Evolutionary conservation across 2,797 vertebrate genomes (phyloP).

Genomic region (Acomys russatus): DNA sequence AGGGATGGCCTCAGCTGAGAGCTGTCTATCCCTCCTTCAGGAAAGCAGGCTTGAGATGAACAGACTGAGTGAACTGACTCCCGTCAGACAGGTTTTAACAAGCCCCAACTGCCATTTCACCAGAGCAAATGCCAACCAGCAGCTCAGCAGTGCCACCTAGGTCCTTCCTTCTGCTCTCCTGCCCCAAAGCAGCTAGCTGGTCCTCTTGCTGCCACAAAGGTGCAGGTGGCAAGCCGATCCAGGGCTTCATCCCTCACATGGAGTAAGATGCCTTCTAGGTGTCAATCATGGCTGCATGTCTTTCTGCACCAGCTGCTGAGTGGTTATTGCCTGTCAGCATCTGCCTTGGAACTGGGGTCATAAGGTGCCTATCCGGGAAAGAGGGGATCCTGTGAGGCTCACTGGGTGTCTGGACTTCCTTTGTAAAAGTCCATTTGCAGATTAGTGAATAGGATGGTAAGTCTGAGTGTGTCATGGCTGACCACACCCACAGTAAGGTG

Average conservation of each 20-base stretch:
- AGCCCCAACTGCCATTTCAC: slow-evolving; percentile 10
- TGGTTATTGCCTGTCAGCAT: not conserved
- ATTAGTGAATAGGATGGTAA: not conserved
- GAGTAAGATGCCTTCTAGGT: not conserved
- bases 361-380: not conserved
- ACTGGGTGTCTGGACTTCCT: not conserved
- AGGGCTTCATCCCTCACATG: not conserved
- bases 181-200: not conserved
- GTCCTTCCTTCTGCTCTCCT: not conserved
- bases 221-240: not conserved
- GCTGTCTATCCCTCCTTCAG: not conserved
- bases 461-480: not conserved
- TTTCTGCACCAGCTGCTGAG: not conserved
- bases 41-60: not conserved
- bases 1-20: not conserved
- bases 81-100: slow-evolving; percentile 16
- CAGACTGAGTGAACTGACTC: slow-evolving; percentile 7
- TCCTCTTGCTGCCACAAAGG: not conserved
- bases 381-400: not conserved
- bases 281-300: not conserved
- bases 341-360: not conserved
- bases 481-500: not conserved
- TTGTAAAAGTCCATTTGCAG: not conserved
- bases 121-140: not conserved
- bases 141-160: not conserved